Conservation (phyloP, 2,888 invertebrate species). For the Gortyna flavago region DNA sequence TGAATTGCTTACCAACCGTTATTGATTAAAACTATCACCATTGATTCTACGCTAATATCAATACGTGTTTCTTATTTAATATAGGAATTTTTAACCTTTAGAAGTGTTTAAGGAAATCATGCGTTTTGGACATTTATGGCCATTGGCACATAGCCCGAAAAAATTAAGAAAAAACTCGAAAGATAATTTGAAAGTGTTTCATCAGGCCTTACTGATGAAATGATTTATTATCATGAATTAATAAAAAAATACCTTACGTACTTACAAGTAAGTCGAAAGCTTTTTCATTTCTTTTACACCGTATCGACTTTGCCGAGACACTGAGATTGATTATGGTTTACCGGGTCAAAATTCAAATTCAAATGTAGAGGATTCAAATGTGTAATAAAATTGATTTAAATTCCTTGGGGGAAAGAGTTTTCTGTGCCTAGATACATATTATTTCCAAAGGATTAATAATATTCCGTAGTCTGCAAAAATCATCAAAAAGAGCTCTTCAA, state of each 20-base stretch:
- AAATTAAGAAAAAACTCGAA: too few species aligned
- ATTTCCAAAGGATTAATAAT: constrained; percentile 4
- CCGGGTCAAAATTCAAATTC: constrained; percentile 11
- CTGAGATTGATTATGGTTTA: constrained; percentile 9
- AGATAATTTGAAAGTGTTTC: too few species aligned
- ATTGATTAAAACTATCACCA: not conserved
- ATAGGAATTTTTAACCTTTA: not conserved
- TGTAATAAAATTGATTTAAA: constrained; percentile 48
- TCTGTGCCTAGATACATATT: not conserved
- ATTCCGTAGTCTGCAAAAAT: not conserved
- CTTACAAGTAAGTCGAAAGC: too few species aligned
- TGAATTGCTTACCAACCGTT: not conserved
- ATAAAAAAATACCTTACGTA: too few species aligned
- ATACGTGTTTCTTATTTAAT: not conserved
- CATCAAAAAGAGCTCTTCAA: too few species aligned
- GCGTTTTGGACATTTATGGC: too few species aligned
- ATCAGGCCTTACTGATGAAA: too few species aligned
- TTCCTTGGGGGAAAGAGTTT: not conserved
- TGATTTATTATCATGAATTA: too few species aligned
- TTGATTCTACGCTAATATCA: not conserved
- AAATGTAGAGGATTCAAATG: constrained; percentile 3
- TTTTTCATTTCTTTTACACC: not conserved
- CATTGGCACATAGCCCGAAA: too few species aligned
- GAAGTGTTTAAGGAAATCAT: not conserved
- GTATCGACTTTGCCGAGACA: not conserved